A percentile compares a stretch with the other conserved stretches of the same genome.
phyloP scores from a whole-genome alignment of 2,113 vertebrate species.

The Capra hircus region DNA sequence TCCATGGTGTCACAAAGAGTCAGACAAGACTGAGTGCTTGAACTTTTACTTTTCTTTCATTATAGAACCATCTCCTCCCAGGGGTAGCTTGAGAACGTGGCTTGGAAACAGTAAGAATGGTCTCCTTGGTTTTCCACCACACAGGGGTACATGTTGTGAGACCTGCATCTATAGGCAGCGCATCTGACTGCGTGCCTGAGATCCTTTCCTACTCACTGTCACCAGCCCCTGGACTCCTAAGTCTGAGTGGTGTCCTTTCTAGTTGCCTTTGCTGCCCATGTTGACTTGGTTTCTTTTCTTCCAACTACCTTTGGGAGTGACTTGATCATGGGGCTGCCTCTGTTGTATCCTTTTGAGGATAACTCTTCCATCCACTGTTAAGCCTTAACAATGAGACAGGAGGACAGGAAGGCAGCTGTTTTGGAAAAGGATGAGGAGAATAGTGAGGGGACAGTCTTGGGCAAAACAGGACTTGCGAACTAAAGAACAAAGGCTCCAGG shows the following conservation, averaged over 20 bases:
- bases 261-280: not conserved
- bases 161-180: fast-evolving
- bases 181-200: not conserved
- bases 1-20: not conserved
- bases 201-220: too few relatives aligned
- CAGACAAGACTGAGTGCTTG: not conserved
- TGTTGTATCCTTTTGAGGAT: not conserved
- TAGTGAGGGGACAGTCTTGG: not conserved
- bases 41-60: not conserved
- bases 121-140: not conserved
- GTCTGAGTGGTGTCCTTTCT: not conserved
- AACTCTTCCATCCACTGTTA: not conserved
- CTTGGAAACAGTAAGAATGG: not conserved
- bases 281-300: not conserved
- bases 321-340: not conserved
- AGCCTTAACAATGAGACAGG: not conserved
- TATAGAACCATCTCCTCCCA: not conserved
- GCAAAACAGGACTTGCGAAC: not conserved
- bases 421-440: not conserved
- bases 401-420: not conserved
- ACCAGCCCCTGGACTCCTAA: not conserved
- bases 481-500: too few relatives aligned
- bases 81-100: not conserved
- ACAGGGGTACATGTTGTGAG: not conserved
- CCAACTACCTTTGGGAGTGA: not conserved